Base-by-base conservation (phyloP, 2,113 vertebrate genomes). In the Gallinago paraguaiae region DNA sequence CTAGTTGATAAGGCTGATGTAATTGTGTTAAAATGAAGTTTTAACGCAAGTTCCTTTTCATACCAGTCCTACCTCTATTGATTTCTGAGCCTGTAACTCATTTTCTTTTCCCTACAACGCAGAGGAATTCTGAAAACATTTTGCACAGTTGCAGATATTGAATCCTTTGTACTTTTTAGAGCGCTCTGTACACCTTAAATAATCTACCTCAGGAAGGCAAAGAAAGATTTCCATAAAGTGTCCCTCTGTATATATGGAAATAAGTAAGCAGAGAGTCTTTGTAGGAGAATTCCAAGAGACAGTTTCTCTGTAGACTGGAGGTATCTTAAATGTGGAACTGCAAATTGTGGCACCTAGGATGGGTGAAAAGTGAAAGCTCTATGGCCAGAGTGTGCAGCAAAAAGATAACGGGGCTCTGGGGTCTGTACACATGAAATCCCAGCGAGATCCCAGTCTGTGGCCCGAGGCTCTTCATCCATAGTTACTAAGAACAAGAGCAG, bases 401-500 rank as follows among this genome's bases (percentile, higher is more conserved):
- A 48, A 19, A 16, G 13, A 0, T 5, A 19, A 0, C 1, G 54
- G 56, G 22, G 9, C 8, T 67, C 27, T 85, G 74, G 41, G 17
- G 27, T 13, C 54, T 25, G 28, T 2, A 18, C 28, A 2, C 3
- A 2, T 16, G 6, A 48, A 10, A 48, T 6, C 43, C 11, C 39
- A 31, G 31, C 7, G n/a, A 50, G 30, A 8, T 22, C 30, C 61
- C 3, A 0, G 1, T 16, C 48, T 37, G 2, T 16, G 27, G 9
- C 56, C 37, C 0, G 0, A n/a, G 86, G 6, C 35, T 83, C 19
- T 20, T 6, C n/a, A 7, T 28, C 27, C 67, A 9, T 46, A 46
- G 35, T 25, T 37, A 14, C 3, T 51, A 56, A 80, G 41, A 51
- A 4, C n/a, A 11, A 2, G 59, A 79, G 69, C 77, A 45, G 72